Evolutionary conservation across 2,888 invertebrate species (phyloP), one percentile per base, ranked within the genome.

Genomic region (Eupithecia subfuscata): DNA sequence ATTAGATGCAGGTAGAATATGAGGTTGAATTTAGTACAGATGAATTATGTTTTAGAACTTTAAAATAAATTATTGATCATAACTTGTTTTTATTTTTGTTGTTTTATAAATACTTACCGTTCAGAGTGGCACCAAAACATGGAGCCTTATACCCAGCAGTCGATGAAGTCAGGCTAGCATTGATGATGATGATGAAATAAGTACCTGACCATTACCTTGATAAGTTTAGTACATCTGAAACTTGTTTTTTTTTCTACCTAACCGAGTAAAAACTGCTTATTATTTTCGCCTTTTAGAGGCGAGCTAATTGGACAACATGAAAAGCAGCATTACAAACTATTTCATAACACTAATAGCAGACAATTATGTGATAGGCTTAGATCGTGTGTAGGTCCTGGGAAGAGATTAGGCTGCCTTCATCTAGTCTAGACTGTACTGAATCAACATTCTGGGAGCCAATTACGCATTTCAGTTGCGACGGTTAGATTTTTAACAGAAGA

Each of bases 381-480:
- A 84, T 81, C 79, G 76, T 76, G 79, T 81, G 83, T 82, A 83
- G 81, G 80, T 79, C 80, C 71, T 78, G 71, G 72, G 75, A 75
- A 77, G 81, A 25, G 14, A 68, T 84, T 82, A 80, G 75, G 82
- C 78, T 82, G 75, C 75, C 72, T 78, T 77, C 65, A 70, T 65
- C 73, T 76, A 67, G 72, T 56, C 71, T 75, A 67, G 60, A 75
- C 78, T 82, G 83, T 79, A 86, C 82, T 78, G 78, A 84, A 81
- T 83, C 83, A 83, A 84, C 86, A 86, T 87, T 86, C 80, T 84
- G 75, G 70, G 74, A 76, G 75, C 76, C 81, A 84, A 86, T 86
- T 85, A 77, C 74, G 77, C 74, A 76, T 75, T 80, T 77, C 78
- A 77, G 73, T 14, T 25, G 60, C 56, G 45, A 45, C 16, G 18